A percentile compares a stretch with the other conserved stretches of the same genome.
phyloP scores from a whole-genome alignment of 1,140 invertebrate species.

The Arctopsyche grandis region DNA sequence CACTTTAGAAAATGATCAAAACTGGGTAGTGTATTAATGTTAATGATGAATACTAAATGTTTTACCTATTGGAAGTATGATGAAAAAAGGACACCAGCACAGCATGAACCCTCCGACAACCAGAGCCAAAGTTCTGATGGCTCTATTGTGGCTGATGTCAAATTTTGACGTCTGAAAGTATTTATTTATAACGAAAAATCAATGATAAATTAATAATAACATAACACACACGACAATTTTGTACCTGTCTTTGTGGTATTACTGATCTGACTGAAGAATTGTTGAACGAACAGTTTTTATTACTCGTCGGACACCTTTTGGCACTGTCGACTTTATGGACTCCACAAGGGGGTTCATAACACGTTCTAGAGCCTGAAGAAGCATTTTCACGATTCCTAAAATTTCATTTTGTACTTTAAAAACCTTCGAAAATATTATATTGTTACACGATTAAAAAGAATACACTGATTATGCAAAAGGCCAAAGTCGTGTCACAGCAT shows the following conservation, averaged over 20 bases:
- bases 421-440: too few relatives aligned
- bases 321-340: background rate
- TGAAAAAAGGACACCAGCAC: slow-evolving; percentile 81
- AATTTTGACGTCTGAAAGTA: slow-evolving; percentile 14
- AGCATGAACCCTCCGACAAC: slow-evolving; percentile 74
- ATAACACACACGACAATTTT: background rate
- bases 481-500: too few relatives aligned
- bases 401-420: background rate
- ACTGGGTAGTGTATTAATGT: too few relatives aligned
- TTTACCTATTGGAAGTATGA: slow-evolving; percentile 71
- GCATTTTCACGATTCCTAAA: background rate
- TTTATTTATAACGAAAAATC: too few relatives aligned
- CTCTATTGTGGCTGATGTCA: slow-evolving; percentile 70
- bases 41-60: too few relatives aligned
- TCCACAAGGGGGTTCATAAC: slow-evolving; percentile 9
- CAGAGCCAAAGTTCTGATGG: slow-evolving; percentile 73
- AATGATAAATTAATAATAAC: background rate
- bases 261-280: slow-evolving; percentile 22
- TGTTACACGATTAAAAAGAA: too few relatives aligned
- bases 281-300: background rate
- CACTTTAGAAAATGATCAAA: too few relatives aligned
- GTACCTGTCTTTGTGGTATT: background rate
- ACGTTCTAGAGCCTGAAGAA: background rate
- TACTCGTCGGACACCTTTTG: background rate
- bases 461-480: too few relatives aligned